Conservation (phyloP, 37 sponge, comb jelly and placozoan genomes). For the Eunapius fragilis region DNA sequence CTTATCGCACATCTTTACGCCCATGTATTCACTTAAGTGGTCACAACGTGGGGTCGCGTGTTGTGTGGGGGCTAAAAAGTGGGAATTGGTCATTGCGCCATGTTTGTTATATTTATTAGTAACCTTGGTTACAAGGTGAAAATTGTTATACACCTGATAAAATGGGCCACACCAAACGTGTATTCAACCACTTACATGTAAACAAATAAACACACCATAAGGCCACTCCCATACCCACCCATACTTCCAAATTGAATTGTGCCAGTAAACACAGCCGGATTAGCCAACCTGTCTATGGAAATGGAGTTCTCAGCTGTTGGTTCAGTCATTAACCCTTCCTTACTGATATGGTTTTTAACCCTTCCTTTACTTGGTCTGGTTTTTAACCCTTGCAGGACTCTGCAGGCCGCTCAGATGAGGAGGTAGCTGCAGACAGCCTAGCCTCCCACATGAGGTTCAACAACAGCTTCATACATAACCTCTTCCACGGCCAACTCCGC, state of each 20-base stretch:
- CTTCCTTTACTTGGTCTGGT: not conserved
- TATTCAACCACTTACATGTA: not conserved
- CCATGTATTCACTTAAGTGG: not conserved
- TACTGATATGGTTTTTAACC: not conserved
- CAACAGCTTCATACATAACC: constrained; percentile 69
- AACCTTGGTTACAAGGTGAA: not conserved
- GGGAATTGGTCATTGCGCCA: not conserved
- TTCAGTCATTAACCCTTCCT: not conserved
- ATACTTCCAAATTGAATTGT: too few species aligned
- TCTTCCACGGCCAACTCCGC: constrained; percentile 83
- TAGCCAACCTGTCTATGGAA: too few species aligned
- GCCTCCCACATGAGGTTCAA: constrained; percentile 54
- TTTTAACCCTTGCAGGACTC: constrained; percentile 18
- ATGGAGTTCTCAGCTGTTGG: too few species aligned
- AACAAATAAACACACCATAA: not conserved
- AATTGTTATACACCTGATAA: not conserved
- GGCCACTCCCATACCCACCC: too few species aligned
- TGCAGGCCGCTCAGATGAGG: constrained; percentile 59
- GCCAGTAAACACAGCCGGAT: too few species aligned
- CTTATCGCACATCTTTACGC: not conserved
- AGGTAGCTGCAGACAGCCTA: constrained; percentile 66
- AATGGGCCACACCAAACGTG: not conserved
- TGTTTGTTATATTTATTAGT: not conserved
- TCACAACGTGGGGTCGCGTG: not conserved
- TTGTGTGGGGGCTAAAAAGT: not conserved